These are phyloP conservation scores for Mastomys coucha DNA, from an alignment of 2,113 vertebrate genomes.

Conservation along the genomic window DNA sequence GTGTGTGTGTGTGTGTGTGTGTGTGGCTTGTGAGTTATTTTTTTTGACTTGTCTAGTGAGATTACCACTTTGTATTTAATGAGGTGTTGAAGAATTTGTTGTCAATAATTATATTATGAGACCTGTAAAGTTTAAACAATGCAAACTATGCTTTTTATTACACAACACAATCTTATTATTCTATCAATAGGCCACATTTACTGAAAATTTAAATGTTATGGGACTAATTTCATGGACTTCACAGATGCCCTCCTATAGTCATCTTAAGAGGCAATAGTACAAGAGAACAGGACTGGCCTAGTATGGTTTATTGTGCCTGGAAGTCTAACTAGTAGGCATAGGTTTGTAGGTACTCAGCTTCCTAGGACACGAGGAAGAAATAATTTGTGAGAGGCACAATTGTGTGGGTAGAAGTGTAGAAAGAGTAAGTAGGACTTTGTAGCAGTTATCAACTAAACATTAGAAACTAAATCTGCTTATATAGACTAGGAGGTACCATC, in stretches of 20 bases:
- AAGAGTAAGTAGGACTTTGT: not conserved
- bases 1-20: too few species aligned
- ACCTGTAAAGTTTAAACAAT: not conserved
- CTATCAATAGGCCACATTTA: not conserved
- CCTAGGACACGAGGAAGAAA: too few species aligned
- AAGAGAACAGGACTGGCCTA: not conserved
- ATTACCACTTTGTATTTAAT: not conserved
- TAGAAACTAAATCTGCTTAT: not conserved
- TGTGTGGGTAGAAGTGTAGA: not conserved
- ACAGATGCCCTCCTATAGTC: not conserved
- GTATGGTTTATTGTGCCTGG: too few species aligned
- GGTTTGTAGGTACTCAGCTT: not conserved
- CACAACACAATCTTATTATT: not conserved
- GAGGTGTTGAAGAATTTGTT: not conserved
- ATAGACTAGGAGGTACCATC: too few species aligned
- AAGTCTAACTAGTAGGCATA: not conserved
- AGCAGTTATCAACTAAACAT: not conserved
- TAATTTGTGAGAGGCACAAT: not conserved
- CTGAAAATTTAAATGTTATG: not conserved
- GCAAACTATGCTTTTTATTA: not conserved
- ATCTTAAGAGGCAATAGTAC: not conserved
- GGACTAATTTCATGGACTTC: not conserved
- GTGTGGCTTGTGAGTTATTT: too few species aligned
- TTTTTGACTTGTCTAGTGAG: not conserved
- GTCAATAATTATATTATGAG: not conserved